Conservation (phyloP, 1,140 invertebrate genomes). For the Caenorhabditis brenneri region DNA sequence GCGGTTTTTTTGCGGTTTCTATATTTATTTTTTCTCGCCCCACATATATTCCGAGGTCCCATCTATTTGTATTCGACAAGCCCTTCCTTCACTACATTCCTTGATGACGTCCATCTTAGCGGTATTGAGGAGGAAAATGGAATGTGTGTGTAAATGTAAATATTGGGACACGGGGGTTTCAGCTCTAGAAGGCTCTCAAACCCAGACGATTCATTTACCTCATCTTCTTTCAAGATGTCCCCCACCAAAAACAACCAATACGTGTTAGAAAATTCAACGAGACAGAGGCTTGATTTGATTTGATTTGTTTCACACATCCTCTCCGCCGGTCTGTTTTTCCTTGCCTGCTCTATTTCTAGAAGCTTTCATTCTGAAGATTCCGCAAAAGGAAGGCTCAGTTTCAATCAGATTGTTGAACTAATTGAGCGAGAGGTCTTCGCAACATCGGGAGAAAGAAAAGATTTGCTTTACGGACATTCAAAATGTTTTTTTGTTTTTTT, state of each 20-base stretch:
- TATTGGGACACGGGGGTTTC: not conserved
- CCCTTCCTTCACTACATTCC: not conserved
- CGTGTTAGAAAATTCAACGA: not conserved
- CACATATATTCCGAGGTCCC: not conserved
- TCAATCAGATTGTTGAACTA: constrained; percentile 37
- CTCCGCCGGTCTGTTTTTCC: not conserved
- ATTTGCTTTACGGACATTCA: not conserved
- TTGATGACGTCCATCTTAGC: constrained; percentile 5
- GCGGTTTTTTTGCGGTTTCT: not conserved
- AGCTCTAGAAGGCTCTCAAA: not conserved
- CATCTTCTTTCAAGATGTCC: not conserved
- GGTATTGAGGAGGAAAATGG: not conserved
- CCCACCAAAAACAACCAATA: constrained; percentile 10
- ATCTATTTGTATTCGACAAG: constrained; percentile 4
- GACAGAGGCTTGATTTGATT: not conserved
- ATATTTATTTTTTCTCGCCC: constrained; percentile 24
- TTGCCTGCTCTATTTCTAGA: not conserved
- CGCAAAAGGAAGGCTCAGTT: not conserved
- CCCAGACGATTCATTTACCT: not conserved
- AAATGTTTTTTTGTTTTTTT: not conserved
- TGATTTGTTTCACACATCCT: constrained; percentile 39
- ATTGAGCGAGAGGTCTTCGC: constrained; percentile 20
- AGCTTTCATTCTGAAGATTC: not conserved
- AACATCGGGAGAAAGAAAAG: not conserved
- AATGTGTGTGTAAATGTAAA: constrained; percentile 35